phyloP scores from a whole-genome alignment of 2,797 vertebrate species.

The Telmatherina bonti region DNA sequence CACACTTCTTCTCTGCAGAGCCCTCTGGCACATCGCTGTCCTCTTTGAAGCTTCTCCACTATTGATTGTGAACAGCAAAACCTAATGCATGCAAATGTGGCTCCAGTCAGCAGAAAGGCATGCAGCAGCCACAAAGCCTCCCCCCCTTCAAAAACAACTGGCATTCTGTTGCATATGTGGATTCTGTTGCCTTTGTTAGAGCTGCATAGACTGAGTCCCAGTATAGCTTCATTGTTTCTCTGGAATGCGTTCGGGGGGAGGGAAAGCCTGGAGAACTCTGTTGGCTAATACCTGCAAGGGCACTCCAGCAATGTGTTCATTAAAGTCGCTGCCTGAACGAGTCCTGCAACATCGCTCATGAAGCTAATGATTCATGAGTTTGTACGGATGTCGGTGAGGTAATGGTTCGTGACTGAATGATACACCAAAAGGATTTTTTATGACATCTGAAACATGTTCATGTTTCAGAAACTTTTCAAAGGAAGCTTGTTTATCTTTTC shows the following conservation, averaged over 20 bases:
- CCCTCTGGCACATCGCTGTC: constrained; percentile 59
- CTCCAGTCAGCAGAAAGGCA: constrained; percentile 38
- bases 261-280: constrained; percentile 19
- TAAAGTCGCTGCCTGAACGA: constrained; percentile 30
- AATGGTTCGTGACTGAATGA: constrained; percentile 6
- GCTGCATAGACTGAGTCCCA: constrained; percentile 40
- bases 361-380: constrained; percentile 18
- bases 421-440: too few species aligned
- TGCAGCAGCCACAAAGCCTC: constrained; percentile 31
- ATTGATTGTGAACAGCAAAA: constrained; percentile 63
- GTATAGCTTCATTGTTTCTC: constrained; percentile 30
- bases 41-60: constrained; percentile 70
- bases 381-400: constrained; percentile 7
- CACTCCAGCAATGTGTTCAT: constrained; percentile 31
- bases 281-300: constrained; percentile 39
- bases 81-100: constrained; percentile 64
- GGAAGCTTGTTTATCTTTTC: too few species aligned
- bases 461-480: too few species aligned
- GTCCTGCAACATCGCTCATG: constrained; percentile 28
- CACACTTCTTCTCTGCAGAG: constrained; percentile 43
- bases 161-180: constrained; percentile 30
- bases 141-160: constrained; percentile 38
- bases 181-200: constrained; percentile 52
- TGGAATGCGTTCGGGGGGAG: constrained; percentile 26
- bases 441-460: too few species aligned